These are phyloP conservation scores for Arizona elegans DNA, from an alignment of 2,113 vertebrate genomes.

Conservation along the genomic window DNA sequence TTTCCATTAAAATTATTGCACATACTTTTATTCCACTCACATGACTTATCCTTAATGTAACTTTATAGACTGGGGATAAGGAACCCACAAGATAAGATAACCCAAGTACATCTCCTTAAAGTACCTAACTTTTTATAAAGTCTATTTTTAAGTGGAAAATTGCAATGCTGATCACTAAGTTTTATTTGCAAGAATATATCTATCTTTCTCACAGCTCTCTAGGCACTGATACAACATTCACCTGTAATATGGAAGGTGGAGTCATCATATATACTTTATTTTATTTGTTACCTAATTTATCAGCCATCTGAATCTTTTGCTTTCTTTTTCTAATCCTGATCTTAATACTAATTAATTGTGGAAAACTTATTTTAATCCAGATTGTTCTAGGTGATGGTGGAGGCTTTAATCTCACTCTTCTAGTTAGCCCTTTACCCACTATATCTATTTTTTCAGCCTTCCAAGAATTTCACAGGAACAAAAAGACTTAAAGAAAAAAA, in stretches of 20 bases:
- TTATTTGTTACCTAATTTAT: not conserved
- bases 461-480: not conserved
- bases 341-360: not conserved
- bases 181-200: not conserved
- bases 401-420: not conserved
- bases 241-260: not conserved
- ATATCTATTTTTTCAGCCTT: not conserved
- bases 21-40: not conserved
- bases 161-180: not conserved
- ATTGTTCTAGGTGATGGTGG: not conserved
- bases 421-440: not conserved
- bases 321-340: not conserved
- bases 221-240: not conserved
- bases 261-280: not conserved
- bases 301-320: not conserved
- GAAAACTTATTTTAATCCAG: not conserved
- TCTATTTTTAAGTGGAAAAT: not conserved
- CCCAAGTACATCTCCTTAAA: not conserved
- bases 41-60: not conserved
- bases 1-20: not conserved
- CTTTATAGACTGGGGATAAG: not conserved
- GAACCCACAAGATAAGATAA: not conserved
- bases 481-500: not conserved
- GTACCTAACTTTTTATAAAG: not conserved
- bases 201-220: not conserved